Conservation (phyloP, 2,888 invertebrate genomes). For the Halictus ligatus region DNA sequence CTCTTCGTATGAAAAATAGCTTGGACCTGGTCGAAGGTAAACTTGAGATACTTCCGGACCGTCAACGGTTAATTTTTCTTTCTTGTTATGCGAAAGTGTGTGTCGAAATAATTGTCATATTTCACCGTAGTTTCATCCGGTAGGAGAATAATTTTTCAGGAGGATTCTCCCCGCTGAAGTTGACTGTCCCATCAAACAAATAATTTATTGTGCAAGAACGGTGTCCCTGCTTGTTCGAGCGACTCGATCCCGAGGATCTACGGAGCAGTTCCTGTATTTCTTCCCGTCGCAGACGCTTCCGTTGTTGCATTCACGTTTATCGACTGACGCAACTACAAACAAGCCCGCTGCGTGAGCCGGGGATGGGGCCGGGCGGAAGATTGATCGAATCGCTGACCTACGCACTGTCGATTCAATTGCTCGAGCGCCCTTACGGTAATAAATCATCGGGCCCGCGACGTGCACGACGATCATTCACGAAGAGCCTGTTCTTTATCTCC, state of each 20-base stretch:
- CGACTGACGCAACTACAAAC: conserved; percentile 37
- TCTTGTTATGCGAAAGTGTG: too few species aligned
- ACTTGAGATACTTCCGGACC: too few species aligned
- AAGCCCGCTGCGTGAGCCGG: background rate
- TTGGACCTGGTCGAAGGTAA: too few species aligned
- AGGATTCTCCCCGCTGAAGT: background rate
- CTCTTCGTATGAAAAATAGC: too few species aligned
- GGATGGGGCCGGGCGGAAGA: conserved; percentile 24
- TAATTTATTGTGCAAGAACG: background rate
- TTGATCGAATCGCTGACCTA: conserved; percentile 53
- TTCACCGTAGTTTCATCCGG: too few species aligned
- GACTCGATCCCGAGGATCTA: background rate
- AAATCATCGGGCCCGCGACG: conserved; percentile 38
- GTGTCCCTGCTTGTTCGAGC: background rate
- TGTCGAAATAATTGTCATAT: too few species aligned
- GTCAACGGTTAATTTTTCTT: too few species aligned
- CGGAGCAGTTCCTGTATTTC: background rate
- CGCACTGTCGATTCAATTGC: conserved; percentile 57
- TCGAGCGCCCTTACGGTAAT: conserved; percentile 29
- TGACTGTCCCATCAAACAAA: conserved; percentile 18
- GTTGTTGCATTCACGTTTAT: conserved; percentile 20
- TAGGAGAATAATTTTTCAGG: background rate
- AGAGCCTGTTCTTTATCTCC: conserved; percentile 21
- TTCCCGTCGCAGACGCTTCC: background rate
- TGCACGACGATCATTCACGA: conserved; percentile 17